A percentile compares a stretch with the other conserved stretches of the same genome.
Conservation (phyloP, 2,797 vertebrate genomes). For the Sebastes taczanowskii region DNA sequence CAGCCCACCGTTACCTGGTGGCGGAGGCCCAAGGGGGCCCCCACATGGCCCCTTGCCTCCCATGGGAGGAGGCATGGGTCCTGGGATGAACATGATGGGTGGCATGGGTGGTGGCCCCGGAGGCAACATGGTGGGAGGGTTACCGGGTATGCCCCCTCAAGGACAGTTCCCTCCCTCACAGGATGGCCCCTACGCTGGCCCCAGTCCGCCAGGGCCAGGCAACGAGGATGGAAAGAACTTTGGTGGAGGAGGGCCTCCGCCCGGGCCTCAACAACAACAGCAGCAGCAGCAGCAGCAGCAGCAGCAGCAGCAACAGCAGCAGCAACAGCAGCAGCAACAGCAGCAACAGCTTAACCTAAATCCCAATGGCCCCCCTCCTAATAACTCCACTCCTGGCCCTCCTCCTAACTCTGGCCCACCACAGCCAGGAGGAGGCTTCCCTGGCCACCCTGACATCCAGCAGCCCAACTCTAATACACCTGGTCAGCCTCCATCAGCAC, state of each 20-base stretch:
- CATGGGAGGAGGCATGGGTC: slow-evolving; percentile 83
- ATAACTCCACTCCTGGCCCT: slow-evolving; percentile 81
- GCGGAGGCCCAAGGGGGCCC: slow-evolving; percentile 82
- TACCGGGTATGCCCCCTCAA: slow-evolving; percentile 83
- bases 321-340: slow-evolving; percentile 63
- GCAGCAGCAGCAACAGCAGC: not conserved
- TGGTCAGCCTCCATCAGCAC: slow-evolving; percentile 80
- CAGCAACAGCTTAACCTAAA: slow-evolving; percentile 70
- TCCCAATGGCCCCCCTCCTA: slow-evolving; percentile 84
- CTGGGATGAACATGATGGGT: slow-evolving; percentile 85
- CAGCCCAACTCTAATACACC: slow-evolving; percentile 81
- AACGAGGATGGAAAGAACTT: slow-evolving; percentile 87
- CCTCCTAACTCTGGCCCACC: slow-evolving; percentile 78
- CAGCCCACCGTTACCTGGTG: slow-evolving; percentile 83
- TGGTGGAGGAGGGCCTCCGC: slow-evolving; percentile 73
- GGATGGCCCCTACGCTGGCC: slow-evolving; percentile 83
- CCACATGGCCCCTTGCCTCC: slow-evolving; percentile 81
- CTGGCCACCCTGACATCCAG: slow-evolving; percentile 82
- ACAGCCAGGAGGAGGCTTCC: slow-evolving; percentile 83
- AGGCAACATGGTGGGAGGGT: slow-evolving; percentile 83
- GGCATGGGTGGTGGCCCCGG: slow-evolving; percentile 82
- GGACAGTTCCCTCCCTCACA: slow-evolving; percentile 85
- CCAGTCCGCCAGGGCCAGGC: slow-evolving; percentile 83
- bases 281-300: not conserved
- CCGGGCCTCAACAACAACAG: slow-evolving; percentile 75